These are phyloP conservation scores for Brachylomia viminalis DNA, from an alignment of 2,888 invertebrate species.

Conservation along the genomic window DNA sequence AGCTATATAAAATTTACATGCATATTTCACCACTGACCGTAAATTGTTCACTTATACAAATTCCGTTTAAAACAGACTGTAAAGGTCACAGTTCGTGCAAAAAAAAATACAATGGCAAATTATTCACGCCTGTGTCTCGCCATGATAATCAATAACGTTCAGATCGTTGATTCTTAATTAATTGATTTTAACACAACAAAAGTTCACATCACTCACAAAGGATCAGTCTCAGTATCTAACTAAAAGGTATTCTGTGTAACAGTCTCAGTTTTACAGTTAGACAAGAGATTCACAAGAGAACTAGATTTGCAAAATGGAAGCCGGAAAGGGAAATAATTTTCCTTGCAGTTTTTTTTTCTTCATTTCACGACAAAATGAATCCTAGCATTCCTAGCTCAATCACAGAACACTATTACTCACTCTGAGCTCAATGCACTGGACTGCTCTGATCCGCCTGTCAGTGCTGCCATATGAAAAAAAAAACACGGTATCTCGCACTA, in stretches of 20 bases:
- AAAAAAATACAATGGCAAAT: not conserved
- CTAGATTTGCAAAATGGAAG: not conserved
- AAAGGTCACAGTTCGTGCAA: not conserved
- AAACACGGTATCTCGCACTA: too few relatives aligned
- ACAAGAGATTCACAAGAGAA: not conserved
- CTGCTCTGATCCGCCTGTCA: too few relatives aligned
- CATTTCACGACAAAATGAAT: not conserved
- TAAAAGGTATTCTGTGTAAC: too few relatives aligned
- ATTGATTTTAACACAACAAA: not conserved
- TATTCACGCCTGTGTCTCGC: not conserved
- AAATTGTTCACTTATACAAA: not conserved
- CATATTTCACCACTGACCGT: not conserved
- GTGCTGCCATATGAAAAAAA: too few relatives aligned
- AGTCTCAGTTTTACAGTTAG: too few relatives aligned
- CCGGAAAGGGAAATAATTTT: slow-evolving; percentile 1
- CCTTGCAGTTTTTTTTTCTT: not conserved
- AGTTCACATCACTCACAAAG: slow-evolving; percentile 2
- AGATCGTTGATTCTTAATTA: not conserved
- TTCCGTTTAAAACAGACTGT: not conserved
- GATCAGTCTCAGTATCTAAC: too few relatives aligned
- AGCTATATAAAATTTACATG: not conserved
- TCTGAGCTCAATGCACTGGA: too few relatives aligned
- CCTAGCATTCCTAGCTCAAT: too few relatives aligned
- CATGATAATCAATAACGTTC: not conserved
- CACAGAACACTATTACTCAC: too few relatives aligned